Base-by-base conservation (phyloP, 2,888 invertebrate genomes). In the Dioctria linearis region DNA sequence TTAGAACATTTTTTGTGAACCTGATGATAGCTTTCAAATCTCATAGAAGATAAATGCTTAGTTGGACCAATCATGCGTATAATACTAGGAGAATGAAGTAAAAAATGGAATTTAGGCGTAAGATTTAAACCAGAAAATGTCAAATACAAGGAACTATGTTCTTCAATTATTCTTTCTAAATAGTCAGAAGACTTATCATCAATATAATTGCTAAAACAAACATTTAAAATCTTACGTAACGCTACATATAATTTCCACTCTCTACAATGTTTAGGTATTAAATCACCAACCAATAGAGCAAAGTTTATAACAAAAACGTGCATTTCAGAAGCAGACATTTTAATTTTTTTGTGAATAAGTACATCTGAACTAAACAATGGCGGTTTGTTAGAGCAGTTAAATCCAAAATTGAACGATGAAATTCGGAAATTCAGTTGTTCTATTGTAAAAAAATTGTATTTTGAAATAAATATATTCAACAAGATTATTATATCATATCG, bases 371-470 rank as follows among this genome's bases (percentile, higher is more conserved):
- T 63, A 63, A 63, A 63, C 11, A 39, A 39, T 25, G 5, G 63
- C 37, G 39, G 63, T 25, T 63, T 63, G 40, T 63, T 63, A 63
- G 11, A 8, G 11, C 40, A 39, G 40, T 63, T 39, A 0, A 39
- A 39, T 39, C 39, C 63, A 63, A 63, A 63, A 63, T 63, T 63
- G 40, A 63, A 63, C 13, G 40, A 39, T 39, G 63, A 39, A 63
- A 63, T 63, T 63, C 63, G n/a, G 39, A 63, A 63, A 63, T 63
- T 63, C 39, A 39, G 40, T 63, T 63, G 63, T 63, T 39, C 63
- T 39, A 63, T 40, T 8, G 39, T 39, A 39, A 25, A 25, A 25
- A 25, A 25, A 63, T 37, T 39, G 6, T 39, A 5, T 39, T 39
- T 63, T 63, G 37, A 37, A 39, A 63, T 63, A 39, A 63, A 63